These are phyloP conservation scores for Drosophila neoperkinsi DNA, from an alignment of 2,888 invertebrate species.

Conservation along the genomic window DNA sequence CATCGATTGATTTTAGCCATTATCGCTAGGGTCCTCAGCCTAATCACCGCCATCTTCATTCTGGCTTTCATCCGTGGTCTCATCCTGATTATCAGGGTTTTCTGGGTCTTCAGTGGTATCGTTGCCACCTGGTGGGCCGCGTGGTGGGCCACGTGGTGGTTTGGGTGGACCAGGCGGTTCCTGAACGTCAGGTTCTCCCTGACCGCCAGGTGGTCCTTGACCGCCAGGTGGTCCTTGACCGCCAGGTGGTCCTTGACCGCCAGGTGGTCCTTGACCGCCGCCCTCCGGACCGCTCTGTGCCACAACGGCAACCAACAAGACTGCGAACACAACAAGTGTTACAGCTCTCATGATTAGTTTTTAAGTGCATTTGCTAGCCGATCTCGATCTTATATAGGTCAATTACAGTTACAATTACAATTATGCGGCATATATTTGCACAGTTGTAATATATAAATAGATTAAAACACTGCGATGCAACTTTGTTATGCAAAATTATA, in stretches of 20 bases:
- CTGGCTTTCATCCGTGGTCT: constrained; percentile 7
- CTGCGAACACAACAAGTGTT: constrained; percentile 51
- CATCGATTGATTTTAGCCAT: background rate
- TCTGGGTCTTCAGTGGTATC: background rate
- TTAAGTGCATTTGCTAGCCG: background rate
- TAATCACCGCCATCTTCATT: background rate
- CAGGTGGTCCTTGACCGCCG: constrained; percentile 12
- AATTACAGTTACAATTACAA: background rate
- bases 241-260: constrained; percentile 4
- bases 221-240: background rate
- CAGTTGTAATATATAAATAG: constrained; percentile 33
- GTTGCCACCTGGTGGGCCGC: constrained; percentile 8
- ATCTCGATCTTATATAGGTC: constrained; percentile 42
- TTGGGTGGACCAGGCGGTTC: constrained; percentile 1
- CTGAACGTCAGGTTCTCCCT: background rate
- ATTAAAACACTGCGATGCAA: background rate
- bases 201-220: background rate
- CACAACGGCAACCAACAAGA: constrained; percentile 48
- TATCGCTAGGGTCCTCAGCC: background rate
- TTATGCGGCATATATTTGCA: constrained; percentile 29
- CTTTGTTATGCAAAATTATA: constrained; percentile 27
- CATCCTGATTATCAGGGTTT: background rate
- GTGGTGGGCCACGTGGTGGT: constrained; percentile 13
- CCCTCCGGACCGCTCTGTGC: constrained; percentile 32
- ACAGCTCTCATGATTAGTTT: constrained; percentile 46